Percentiles rank a stretch among this genome's conserved stretches.
These are phyloP conservation scores for Pediacus dermestoides DNA, from an alignment of 2,888 invertebrate species.

Conservation along the genomic window DNA sequence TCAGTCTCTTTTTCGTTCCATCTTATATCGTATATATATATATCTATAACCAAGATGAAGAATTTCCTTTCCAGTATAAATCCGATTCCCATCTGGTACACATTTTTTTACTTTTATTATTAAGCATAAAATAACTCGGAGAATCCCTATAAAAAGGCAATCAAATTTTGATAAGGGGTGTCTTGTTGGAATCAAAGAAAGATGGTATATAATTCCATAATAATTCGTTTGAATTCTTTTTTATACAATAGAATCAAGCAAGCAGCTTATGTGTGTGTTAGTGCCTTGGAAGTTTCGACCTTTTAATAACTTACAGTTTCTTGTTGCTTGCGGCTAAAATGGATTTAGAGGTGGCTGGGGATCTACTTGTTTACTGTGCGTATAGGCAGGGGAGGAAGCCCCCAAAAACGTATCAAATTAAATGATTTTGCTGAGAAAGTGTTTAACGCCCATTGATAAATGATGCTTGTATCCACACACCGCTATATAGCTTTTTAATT, in stretches of 20 bases:
- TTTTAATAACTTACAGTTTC: conserved; percentile 39
- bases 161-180: conserved; percentile 2
- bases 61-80: too few relatives aligned
- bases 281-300: conserved; percentile 12
- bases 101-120: background rate
- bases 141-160: conserved; percentile 1
- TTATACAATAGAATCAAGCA: too few relatives aligned
- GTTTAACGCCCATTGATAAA: conserved; percentile 17
- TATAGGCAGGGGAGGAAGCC: conserved; percentile 14
- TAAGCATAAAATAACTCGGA: background rate
- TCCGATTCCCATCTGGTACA: conserved; percentile 1
- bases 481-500: conserved; percentile 1
- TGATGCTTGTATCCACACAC: background rate
- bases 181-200: background rate
- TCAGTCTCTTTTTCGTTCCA: too few relatives aligned
- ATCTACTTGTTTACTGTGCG: conserved; percentile 37
- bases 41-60: too few relatives aligned
- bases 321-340: conserved; percentile 34
- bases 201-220: conserved; percentile 5
- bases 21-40: too few relatives aligned
- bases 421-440: conserved; percentile 10
- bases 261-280: too few relatives aligned
- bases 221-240: conserved; percentile 2
- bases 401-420: conserved; percentile 7
- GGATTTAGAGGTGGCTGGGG: conserved; percentile 40